A percentile compares a stretch with the other conserved stretches of the same genome.
These are phyloP conservation scores for Chrysochloris asiatica DNA, from an alignment of 2,113 vertebrate genomes.

Conservation along the genomic window DNA sequence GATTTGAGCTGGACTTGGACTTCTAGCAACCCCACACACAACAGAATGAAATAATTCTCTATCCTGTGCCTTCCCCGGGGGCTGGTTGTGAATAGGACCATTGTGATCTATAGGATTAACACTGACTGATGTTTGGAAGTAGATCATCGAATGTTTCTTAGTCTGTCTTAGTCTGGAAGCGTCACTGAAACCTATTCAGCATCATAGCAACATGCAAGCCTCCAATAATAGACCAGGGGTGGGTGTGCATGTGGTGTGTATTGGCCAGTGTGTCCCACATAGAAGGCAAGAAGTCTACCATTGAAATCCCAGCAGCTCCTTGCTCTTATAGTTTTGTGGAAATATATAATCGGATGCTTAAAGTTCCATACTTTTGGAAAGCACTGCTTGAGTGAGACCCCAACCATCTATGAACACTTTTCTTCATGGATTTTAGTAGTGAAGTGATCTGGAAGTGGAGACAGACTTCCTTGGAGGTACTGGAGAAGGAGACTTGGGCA, in stretches of 20 bases:
- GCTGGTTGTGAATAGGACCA: not conserved
- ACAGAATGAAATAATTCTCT: not conserved
- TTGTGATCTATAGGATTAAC: not conserved
- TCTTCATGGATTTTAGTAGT: not conserved
- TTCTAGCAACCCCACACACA: not conserved
- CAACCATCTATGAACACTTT: not conserved
- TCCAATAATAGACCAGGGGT: not conserved
- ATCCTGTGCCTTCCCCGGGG: not conserved
- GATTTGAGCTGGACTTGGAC: not conserved
- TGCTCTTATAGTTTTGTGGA: not conserved
- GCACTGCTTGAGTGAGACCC: not conserved
- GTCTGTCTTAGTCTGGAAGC: not conserved
- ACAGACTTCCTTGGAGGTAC: not conserved
- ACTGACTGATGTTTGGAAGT: not conserved
- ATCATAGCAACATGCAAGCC: not conserved
- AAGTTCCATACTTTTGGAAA: not conserved
- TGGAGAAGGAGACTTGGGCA: not conserved
- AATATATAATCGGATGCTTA: too few species aligned
- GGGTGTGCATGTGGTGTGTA: not conserved
- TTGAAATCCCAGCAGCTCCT: not conserved
- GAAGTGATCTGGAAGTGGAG: not conserved
- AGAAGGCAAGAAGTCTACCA: not conserved
- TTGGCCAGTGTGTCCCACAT: not conserved
- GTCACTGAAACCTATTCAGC: not conserved
- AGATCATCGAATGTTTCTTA: not conserved